Evolutionary conservation across 1,140 invertebrate species (phyloP), one percentile per base, ranked within the genome.

Genomic region (Brachionus manjavacas): DNA sequence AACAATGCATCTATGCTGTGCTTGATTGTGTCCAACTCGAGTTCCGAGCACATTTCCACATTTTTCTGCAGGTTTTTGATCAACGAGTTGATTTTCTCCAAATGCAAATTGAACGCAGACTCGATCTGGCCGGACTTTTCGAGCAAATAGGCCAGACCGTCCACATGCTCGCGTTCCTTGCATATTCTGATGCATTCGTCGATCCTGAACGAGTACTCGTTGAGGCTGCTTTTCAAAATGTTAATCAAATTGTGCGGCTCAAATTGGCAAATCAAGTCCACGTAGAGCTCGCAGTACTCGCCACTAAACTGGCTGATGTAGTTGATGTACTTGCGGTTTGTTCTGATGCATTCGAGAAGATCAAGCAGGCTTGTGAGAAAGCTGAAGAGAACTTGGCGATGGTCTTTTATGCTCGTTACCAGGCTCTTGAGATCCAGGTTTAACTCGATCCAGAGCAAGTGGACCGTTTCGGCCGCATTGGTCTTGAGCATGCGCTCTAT

Each of bases 261-360:
- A 87, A 92, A 89, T 85, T 91, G 88, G 86, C 93, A 94, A 90
- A 94, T 91, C 3, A 94, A 89, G 72, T 92, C 91, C 66, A 95
- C 90, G 86, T 93, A 90, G 6, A 87, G 81, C 83, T 90, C 89
- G 81, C 88, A 85, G 16, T 89, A 87, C 7, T 86, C 70, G 3
- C 88, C 87, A 16, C 89, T 88, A 12, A 90, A 85, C 72, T 85
- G 70, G 12, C n/a, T 84, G 46, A 72, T 84, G 46, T 88, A 87
- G 64, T 86, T 87, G 0, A 81, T 0, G 31, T 81, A 81, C 64
- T 81, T 81, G 12, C 41, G 49, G n/a, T 81, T 35, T 39, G 79
- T 81, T n/a, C 66, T 81, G 14, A 81, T 60, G 11, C 4, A 23
- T 25, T 81, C 79, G 14, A 68, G 12, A 11, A 81, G 28, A 14